phyloP scores from a whole-genome alignment of 2,888 invertebrate genomes.

The Orthonevra nobilis region DNA sequence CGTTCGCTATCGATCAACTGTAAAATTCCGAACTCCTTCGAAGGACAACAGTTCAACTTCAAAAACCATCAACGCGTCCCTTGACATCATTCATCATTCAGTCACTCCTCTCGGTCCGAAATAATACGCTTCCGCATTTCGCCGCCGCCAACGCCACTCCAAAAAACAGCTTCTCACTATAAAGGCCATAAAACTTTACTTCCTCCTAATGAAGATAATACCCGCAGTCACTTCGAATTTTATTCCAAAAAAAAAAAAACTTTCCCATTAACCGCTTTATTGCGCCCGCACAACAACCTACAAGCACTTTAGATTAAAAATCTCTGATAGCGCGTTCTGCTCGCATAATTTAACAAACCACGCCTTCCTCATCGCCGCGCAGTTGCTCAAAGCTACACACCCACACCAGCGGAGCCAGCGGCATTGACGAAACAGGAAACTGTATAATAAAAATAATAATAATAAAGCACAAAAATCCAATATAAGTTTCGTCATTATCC shows the following conservation, averaged over 20 bases:
- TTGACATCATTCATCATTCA: too few species aligned
- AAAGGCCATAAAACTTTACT: constrained; percentile 6
- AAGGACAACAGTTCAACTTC: too few species aligned
- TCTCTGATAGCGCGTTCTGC: constrained; percentile 10
- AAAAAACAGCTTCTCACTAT: too few species aligned
- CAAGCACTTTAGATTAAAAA: constrained; percentile 34
- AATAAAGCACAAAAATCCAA: constrained; percentile 14
- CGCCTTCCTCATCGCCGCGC: neutral
- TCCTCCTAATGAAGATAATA: constrained; percentile 6
- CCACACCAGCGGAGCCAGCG: neutral
- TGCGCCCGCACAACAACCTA: constrained; percentile 26
- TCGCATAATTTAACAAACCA: constrained; percentile 24
- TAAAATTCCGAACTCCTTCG: too few species aligned
- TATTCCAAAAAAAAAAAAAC: constrained; percentile 5
- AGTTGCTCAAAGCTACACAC: neutral
- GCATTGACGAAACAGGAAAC: too few species aligned
- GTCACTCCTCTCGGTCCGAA: too few species aligned
- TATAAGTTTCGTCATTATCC: constrained; percentile 34
- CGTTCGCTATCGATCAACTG: too few species aligned
- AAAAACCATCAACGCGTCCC: too few species aligned
- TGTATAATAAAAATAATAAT: too few species aligned
- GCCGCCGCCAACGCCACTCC: too few species aligned
- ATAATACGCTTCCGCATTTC: too few species aligned
- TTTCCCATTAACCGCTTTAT: constrained; percentile 23
- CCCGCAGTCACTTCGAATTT: constrained; percentile 10